Evolutionary conservation across 2,113 vertebrate species (phyloP).

Genomic region (Mugil cephalus): DNA sequence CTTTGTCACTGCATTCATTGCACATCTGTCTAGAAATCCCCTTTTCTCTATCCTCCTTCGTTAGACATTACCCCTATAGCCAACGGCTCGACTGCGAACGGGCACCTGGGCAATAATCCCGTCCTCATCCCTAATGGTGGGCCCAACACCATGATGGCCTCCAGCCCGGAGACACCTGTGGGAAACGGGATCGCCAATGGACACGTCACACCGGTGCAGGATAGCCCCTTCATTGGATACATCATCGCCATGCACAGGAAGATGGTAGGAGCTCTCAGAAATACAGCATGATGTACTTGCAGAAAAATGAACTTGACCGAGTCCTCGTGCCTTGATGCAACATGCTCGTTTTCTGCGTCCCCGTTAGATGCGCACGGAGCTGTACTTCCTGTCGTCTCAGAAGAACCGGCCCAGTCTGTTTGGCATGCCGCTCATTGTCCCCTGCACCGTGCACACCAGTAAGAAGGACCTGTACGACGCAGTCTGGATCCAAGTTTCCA

Average conservation of each 20-base stretch:
- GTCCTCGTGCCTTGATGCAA: not conserved
- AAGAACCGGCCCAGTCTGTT: constrained; percentile 98
- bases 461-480: constrained; percentile 96
- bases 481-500: constrained; percentile 97
- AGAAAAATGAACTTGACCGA: not conserved
- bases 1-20: not conserved
- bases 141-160: constrained; percentile 88
- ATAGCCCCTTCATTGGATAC: constrained; percentile 94
- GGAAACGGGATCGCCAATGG: constrained; percentile 88
- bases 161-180: constrained; percentile 85
- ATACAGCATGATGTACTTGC: not conserved
- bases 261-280: constrained; percentile 88
- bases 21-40: not conserved
- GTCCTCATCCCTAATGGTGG: constrained; percentile 91
- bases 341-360: not conserved
- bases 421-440: constrained; percentile 97
- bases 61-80: constrained; percentile 76
- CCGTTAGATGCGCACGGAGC: constrained; percentile 93
- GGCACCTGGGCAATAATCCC: constrained; percentile 77
- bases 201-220: constrained; percentile 85
- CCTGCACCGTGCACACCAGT: constrained; percentile 94
- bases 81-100: constrained; percentile 87
- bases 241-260: constrained; percentile 99
- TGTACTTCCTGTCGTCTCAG: constrained; percentile 98
- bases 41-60: constrained; percentile 15